Conservation (phyloP, 2,888 invertebrate genomes). For the Drosophila neotestacea region DNA sequence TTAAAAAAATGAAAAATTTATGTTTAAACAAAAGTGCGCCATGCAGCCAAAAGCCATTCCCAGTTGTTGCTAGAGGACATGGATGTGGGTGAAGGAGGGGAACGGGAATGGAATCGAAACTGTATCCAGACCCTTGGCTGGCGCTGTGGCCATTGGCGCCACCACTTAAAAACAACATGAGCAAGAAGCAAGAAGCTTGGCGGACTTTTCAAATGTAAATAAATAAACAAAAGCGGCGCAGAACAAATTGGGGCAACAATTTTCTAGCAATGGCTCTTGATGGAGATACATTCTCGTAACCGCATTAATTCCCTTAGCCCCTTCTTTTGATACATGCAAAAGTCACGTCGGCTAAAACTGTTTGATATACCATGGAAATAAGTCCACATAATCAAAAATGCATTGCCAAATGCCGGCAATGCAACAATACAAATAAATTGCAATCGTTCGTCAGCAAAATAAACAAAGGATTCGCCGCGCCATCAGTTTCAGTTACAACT, state of each 20-base stretch:
- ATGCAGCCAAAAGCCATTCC: slow-evolving; percentile 56
- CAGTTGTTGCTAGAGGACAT: slow-evolving; percentile 23
- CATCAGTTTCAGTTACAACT: slow-evolving; percentile 27
- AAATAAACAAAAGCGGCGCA: slow-evolving; percentile 65
- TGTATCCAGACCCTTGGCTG: slow-evolving; percentile 50
- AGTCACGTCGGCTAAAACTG: slow-evolving; percentile 56
- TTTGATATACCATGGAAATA: slow-evolving; percentile 70
- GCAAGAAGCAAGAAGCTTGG: slow-evolving; percentile 66
- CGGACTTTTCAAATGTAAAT: slow-evolving; percentile 75
- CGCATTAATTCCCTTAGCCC: background rate
- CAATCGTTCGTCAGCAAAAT: slow-evolving; percentile 76
- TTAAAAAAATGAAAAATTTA: slow-evolving; percentile 81
- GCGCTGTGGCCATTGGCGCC: slow-evolving; percentile 73
- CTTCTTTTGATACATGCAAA: background rate
- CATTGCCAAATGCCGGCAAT: slow-evolving; percentile 75
- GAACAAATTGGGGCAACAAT: slow-evolving; percentile 62
- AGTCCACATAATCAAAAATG: slow-evolving; percentile 76
- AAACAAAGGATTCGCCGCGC: slow-evolving; percentile 68
- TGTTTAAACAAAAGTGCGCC: slow-evolving; percentile 77
- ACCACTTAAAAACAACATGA: slow-evolving; percentile 80
- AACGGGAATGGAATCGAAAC: background rate
- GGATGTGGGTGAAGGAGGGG: background rate
- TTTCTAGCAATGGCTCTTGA: slow-evolving; percentile 53
- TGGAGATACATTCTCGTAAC: slow-evolving; percentile 29
- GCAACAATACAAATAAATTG: slow-evolving; percentile 81